Evolutionary conservation across 2,797 vertebrate genomes (phyloP), one percentile per base, ranked within the genome.

Genomic region (Scarus forsteni): DNA sequence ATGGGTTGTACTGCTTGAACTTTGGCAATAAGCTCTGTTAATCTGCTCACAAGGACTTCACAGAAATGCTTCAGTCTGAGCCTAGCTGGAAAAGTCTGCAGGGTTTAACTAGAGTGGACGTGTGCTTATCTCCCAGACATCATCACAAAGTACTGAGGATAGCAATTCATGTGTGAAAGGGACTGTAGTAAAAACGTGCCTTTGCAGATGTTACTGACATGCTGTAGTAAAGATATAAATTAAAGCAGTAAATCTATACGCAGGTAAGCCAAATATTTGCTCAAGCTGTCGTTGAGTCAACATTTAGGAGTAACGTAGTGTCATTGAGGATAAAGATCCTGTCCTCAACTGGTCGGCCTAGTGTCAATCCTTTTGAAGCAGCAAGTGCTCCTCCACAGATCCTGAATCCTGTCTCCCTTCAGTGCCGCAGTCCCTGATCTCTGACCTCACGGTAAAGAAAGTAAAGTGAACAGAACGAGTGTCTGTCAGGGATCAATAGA

Each of bases 401-500:
- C 27, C 51, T 39, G 27, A 67, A 36, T 46, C 7, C 66, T 13
- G 5, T 57, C 51, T n/a, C 40, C 60, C n/a, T 42, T 18, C 0
- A 0, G 52, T 62, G 13, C 45, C 56, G 58, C 43, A 39, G 46
- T 62, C 71, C 58, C 19, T 64, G 75, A 83, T 79, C 82, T 77
- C 43, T 81, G 77, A 83, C 79, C 77, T 60, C 46, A 14, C 45
- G n/a, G 27, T 71, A 54, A 60, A 42, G 49, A 45, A 65, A 64
- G 50, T 36, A 50, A 45, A 48, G 48, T 36, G 55, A 80, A 63
- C 18, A 43, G 50, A 77, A 39, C 40, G 19, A 36, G 34, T 58
- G 62, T 42, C 38, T 60, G 55, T 70, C 38, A 34, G 65, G 67
- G 61, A 85, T 84, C 82, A 73, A 82, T 83, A 66, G 59, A 66